Base-by-base conservation (phyloP, 2,797 vertebrate genomes). In the Meriones psammophilus region DNA sequence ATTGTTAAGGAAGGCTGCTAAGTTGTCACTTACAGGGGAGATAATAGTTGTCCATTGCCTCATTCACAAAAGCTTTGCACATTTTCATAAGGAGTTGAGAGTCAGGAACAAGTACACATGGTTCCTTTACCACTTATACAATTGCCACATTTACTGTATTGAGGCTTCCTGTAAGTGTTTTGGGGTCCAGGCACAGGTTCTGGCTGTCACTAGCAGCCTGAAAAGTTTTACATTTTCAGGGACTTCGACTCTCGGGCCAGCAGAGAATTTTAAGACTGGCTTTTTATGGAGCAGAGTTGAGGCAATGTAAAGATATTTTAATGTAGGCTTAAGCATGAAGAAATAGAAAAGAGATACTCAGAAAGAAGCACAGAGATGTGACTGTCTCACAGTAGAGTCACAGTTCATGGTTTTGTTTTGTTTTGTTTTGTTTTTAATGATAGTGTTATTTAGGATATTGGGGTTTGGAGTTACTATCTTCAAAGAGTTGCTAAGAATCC, bases 1-100 rank as follows among this genome's bases (percentile, higher is more conserved):
- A 97, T 98, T 98, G 15, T 98, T 98, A 97, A 98, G 97, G 95
- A 98, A 96, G 98, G 94, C 97, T 98, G 95, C 94, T 97, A 97
- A 93, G 96, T 98, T 97, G 97, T 98, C 98, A 95, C 86, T 97
- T 97, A 97, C 96, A 96, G 42, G 2, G 74, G 95, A 97, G 96
- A 79, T 94, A 96, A 97, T 93, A 71, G 88, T 89, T 88, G 36
- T 93, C 92, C 93, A 96, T 94, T 42, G 2, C 89, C 98, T 96
- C 98, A 98, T 98, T 98, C 98, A 98, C 95, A 98, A 98, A 98
- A 98, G 91, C 54, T 95, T 94, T 92, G 69, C 88, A 39, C 0
- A 60, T 98, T 97, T 97, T 85, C 92, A 92, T 83, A 73, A 30
- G 64, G 81, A 54, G 95, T 80, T 95, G 96, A 95, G 88, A 89